A percentile compares a stretch with the other conserved stretches of the same genome.
Conservation (phyloP, 2,888 invertebrate genomes). For the Lacanobia oleracea region DNA sequence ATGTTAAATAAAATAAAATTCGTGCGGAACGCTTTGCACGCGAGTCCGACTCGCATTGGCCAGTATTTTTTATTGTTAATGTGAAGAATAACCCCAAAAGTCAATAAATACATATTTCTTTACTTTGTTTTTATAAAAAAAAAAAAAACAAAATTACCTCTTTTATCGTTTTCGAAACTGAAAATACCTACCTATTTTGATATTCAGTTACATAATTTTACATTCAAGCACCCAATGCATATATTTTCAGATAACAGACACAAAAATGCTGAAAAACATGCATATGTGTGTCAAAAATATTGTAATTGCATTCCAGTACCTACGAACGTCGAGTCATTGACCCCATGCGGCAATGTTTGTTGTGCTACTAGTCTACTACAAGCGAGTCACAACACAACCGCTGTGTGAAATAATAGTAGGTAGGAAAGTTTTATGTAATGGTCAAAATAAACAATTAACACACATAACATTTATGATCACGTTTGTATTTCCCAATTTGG, state of each 20-base stretch:
- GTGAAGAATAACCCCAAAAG: background rate
- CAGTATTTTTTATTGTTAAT: no score
- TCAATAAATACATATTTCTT: background rate
- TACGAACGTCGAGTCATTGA: constrained; percentile 16
- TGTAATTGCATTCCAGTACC: background rate
- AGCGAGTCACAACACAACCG: constrained; percentile 13
- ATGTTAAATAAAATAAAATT: no score
- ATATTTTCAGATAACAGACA: background rate
- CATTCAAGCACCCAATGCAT: no score
- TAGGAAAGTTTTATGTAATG: background rate
- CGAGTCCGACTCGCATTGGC: no score
- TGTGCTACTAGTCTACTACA: no score
- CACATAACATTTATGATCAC: background rate
- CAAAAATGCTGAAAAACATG: background rate
- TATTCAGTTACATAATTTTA: no score
- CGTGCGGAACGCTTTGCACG: no score
- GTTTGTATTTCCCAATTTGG: no score
- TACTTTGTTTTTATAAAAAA: no score
- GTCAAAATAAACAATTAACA: constrained; percentile 4
- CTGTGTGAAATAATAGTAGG: background rate
- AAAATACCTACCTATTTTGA: no score
- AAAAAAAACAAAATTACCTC: no score
- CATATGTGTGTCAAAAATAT: constrained; percentile 4
- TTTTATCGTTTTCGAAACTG: no score
- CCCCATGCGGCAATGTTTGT: constrained; percentile 32